Evolutionary conservation across 53 echinoderm and acorn worm species (phyloP).

Genomic region (Patiria pectinifera): DNA sequence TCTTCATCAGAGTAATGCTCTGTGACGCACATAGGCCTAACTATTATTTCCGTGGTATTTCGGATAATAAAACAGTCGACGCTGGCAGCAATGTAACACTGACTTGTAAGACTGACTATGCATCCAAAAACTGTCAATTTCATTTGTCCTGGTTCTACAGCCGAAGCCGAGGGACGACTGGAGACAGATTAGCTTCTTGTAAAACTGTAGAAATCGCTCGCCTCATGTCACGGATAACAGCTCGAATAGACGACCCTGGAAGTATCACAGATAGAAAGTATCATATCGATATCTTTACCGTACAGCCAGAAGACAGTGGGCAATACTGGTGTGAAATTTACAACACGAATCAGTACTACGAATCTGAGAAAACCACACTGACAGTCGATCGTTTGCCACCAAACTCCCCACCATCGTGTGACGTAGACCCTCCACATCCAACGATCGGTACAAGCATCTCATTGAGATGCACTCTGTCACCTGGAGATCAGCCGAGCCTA

Average conservation of each 20-base stretch:
- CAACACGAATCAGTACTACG: not conserved
- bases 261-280: too few species aligned
- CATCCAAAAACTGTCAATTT: not conserved
- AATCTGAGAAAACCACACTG: not conserved
- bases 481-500: not conserved
- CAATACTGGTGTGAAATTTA: conserved; percentile 18
- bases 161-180: not conserved
- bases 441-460: not conserved
- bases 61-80: not conserved
- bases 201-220: too few species aligned
- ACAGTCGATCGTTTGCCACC: not conserved
- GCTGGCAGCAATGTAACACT: not conserved
- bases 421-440: not conserved
- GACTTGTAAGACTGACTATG: not conserved
- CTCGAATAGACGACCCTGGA: not conserved
- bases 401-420: not conserved
- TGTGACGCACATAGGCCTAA: too few species aligned
- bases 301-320: conserved; percentile 23
- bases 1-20: too few species aligned
- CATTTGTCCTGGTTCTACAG: not conserved
- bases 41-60: too few species aligned
- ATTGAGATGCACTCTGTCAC: not conserved
- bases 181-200: not conserved
- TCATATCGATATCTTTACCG: not conserved
- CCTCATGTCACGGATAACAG: not conserved